phyloP scores from a whole-genome alignment of 2,797 vertebrate genomes.

The Pipistrellus nathusii region DNA sequence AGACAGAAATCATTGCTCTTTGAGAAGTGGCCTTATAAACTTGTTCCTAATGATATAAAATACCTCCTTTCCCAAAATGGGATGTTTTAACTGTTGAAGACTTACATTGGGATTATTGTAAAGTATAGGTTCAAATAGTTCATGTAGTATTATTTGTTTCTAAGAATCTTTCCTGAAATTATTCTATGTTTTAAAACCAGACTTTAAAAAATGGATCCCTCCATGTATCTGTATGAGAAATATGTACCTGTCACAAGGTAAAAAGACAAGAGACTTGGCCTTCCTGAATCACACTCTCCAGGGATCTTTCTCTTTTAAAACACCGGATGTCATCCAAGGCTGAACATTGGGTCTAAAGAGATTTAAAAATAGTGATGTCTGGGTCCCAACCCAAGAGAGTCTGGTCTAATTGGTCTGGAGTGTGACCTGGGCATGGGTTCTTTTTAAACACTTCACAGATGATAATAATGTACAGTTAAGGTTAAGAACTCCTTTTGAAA shows the following conservation, averaged over 20 bases:
- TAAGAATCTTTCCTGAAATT: not conserved
- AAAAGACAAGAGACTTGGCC: not conserved
- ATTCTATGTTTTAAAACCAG: not conserved
- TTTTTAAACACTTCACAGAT: not conserved
- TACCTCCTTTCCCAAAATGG: not conserved
- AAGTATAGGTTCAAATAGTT: not conserved
- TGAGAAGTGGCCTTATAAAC: not conserved
- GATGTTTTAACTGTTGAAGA: not conserved
- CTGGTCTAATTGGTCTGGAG: not conserved
- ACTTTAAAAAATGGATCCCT: not conserved
- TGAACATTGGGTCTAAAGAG: not conserved
- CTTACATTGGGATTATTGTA: not conserved
- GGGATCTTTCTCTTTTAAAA: constrained; percentile 3
- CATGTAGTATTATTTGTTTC: not conserved
- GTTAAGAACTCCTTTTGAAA: not conserved
- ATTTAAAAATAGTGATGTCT: not conserved
- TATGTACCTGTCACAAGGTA: not conserved
- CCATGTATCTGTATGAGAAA: not conserved
- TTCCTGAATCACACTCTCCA: not conserved
- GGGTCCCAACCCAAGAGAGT: not conserved
- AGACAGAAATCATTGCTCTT: not conserved
- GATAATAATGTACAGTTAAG: not conserved
- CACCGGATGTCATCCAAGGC: not conserved
- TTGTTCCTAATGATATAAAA: not conserved
- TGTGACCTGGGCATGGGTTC: not conserved